These are phyloP conservation scores for Bostrychus sinensis DNA, from an alignment of 2,113 vertebrate species.

Conservation along the genomic window DNA sequence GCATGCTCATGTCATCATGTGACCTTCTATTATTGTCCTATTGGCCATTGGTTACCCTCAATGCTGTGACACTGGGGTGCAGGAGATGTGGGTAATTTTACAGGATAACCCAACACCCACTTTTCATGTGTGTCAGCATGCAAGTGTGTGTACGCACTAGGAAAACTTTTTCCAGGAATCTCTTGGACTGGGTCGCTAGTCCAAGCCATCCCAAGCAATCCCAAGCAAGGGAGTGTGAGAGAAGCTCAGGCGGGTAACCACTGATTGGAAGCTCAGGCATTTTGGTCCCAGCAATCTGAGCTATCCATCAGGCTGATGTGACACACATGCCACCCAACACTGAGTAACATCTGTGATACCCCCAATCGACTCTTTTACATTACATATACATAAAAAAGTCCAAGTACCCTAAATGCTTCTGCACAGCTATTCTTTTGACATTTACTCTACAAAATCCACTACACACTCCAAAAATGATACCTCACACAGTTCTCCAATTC, in stretches of 20 bases:
- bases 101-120: conserved; percentile 51
- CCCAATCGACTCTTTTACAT: conserved; percentile 32
- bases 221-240: conserved; percentile 62
- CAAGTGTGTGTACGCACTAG: conserved; percentile 57
- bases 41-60: conserved; percentile 49
- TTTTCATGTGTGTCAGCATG: conserved; percentile 55
- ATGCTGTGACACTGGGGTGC: conserved; percentile 59
- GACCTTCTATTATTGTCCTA: conserved; percentile 63
- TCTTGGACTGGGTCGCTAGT: conserved; percentile 60
- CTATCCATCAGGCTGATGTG: conserved; percentile 64
- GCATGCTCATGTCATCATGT: conserved; percentile 42
- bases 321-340: conserved; percentile 56
- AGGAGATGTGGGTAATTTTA: conserved; percentile 76
- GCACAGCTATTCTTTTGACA: conserved; percentile 58
- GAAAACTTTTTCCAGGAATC: conserved; percentile 57
- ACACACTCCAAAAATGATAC: no score
- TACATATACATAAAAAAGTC: conserved; percentile 44
- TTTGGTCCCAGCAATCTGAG: conserved; percentile 54
- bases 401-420: conserved; percentile 38
- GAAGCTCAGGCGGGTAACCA: conserved; percentile 19
- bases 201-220: conserved; percentile 59
- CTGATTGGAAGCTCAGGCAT: conserved; percentile 44
- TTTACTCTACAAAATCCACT: conserved; percentile 38
- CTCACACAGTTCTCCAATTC: no score
- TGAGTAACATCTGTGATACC: conserved; percentile 40